A percentile compares a stretch with the other conserved stretches of the same genome.
phyloP scores from a whole-genome alignment of 1,140 invertebrate species.

The Meloidogyne chitwoodi region DNA sequence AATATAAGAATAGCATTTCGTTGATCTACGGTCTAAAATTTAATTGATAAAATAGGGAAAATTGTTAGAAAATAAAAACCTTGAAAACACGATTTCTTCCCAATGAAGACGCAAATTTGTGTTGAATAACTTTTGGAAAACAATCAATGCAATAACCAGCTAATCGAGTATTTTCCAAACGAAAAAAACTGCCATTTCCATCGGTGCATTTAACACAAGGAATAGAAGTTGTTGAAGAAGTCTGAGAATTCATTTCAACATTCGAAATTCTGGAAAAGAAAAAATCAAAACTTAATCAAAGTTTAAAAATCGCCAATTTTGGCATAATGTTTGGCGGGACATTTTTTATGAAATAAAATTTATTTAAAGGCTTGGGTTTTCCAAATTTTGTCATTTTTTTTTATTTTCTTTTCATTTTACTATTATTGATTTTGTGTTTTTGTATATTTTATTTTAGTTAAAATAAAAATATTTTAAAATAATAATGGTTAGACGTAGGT shows the following conservation, averaged over 20 bases:
- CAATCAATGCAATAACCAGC: conserved; percentile 6
- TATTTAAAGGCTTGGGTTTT: no score
- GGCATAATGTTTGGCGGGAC: no score
- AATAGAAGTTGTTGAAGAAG: not conserved
- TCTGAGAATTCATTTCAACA: not conserved
- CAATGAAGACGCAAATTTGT: conserved; percentile 14
- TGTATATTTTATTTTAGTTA: not conserved
- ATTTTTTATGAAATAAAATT: no score
- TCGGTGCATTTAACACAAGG: conserved; percentile 8
- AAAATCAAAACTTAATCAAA: no score
- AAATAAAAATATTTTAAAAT: not conserved
- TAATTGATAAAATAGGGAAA: not conserved
- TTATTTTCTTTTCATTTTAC: no score
- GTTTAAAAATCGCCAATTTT: no score
- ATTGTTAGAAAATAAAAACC: not conserved
- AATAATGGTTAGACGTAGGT: not conserved
- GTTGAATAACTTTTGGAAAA: conserved; percentile 5
- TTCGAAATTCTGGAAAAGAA: not conserved
- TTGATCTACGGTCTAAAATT: not conserved
- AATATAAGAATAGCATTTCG: conserved; percentile 2
- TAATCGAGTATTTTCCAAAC: conserved; percentile 4
- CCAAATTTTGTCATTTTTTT: no score
- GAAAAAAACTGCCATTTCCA: conserved; percentile 4
- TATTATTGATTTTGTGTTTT: no score
- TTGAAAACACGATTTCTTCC: conserved; percentile 12